Evolutionary conservation across 2,888 invertebrate species (phyloP).

Genomic region (Pardosa pseudoannulata): DNA sequence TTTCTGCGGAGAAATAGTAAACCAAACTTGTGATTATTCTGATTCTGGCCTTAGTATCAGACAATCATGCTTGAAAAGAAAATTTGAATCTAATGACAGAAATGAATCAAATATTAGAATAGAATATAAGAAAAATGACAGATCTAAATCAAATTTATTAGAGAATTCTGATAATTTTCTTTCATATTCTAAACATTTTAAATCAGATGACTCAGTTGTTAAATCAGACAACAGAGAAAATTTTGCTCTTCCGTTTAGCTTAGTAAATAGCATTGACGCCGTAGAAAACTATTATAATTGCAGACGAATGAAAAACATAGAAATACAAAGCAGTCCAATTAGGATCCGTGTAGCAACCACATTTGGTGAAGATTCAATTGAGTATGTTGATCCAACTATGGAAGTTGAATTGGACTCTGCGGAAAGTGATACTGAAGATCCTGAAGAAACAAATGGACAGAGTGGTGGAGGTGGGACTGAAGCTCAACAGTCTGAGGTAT

Average conservation of each 20-base stretch:
- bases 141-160: neutral
- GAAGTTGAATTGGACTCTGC: slow-evolving; percentile 49
- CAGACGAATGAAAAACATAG: slow-evolving; percentile 37
- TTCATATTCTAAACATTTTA: neutral
- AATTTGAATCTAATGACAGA: neutral
- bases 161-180: neutral
- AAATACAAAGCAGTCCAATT: slow-evolving; percentile 52
- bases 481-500: neutral
- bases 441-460: slow-evolving; percentile 30
- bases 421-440: slow-evolving; percentile 50
- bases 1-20: neutral
- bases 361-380: slow-evolving; percentile 48
- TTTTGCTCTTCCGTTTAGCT: neutral
- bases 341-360: slow-evolving; percentile 41
- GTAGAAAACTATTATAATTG: neutral
- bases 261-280: neutral
- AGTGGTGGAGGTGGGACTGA: neutral
- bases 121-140: neutral
- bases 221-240: neutral
- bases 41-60: neutral
- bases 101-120: neutral
- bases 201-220: neutral
- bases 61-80: neutral
- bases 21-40: neutral
- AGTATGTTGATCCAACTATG: slow-evolving; percentile 54